A percentile compares a stretch with the other conserved stretches of the same genome.
phyloP scores from a whole-genome alignment of 2,888 invertebrate species.

The Plagodis dolabraria region DNA sequence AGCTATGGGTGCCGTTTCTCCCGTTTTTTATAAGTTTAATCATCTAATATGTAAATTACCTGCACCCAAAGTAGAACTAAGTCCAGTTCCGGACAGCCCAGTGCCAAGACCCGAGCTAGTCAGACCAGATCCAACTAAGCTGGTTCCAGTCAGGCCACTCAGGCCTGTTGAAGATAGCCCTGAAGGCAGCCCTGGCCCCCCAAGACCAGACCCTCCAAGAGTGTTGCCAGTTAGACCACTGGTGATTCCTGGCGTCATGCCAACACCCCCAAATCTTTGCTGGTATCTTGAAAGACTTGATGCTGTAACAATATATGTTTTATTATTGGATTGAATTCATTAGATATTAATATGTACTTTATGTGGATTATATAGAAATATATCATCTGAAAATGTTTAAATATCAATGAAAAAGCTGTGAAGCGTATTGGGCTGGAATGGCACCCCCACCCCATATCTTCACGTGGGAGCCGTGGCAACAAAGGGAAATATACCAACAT shows the following conservation, averaged over 20 bases:
- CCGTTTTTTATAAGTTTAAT: too few species aligned
- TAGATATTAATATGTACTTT: background rate
- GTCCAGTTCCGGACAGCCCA: conserved; percentile 67
- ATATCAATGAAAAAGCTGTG: too few species aligned
- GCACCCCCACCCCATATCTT: too few species aligned
- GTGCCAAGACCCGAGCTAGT: conserved; percentile 71
- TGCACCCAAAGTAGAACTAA: conserved; percentile 68
- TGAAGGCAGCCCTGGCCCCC: conserved; percentile 65
- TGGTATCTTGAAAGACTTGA: conserved; percentile 87
- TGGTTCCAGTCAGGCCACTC: conserved; percentile 77
- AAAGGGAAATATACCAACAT: too few species aligned
- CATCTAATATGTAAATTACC: conserved; percentile 23
- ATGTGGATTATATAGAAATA: too few species aligned
- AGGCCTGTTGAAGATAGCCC: conserved; percentile 76
- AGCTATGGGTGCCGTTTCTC: too few species aligned
- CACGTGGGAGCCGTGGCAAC: too few species aligned
- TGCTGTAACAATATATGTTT: conserved; percentile 52
- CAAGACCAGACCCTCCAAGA: conserved; percentile 36
- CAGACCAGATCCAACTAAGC: conserved; percentile 69
- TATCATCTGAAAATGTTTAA: too few species aligned
- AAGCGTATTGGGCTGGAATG: too few species aligned
- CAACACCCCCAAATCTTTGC: conserved; percentile 84
- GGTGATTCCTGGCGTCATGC: conserved; percentile 61
- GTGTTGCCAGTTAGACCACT: conserved; percentile 55
- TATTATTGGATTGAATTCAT: background rate